These are phyloP conservation scores for Bungarus multicinctus DNA, from an alignment of 2,113 vertebrate species.

Conservation along the genomic window DNA sequence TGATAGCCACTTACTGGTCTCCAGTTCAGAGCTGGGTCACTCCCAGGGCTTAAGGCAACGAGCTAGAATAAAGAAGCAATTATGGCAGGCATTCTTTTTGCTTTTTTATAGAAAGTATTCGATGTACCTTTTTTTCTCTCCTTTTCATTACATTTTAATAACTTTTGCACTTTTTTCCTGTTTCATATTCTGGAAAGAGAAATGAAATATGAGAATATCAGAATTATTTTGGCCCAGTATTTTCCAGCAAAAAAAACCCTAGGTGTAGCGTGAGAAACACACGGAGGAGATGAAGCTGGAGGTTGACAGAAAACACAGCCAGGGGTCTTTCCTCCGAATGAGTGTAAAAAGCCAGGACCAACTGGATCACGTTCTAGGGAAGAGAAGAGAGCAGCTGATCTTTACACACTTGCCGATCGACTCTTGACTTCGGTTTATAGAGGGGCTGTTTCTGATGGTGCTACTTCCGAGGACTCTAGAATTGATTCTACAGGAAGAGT, in stretches of 20 bases:
- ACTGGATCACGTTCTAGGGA: neutral
- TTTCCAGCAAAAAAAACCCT: neutral
- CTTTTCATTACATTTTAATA: neutral
- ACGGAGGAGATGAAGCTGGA: neutral
- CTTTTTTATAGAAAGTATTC: neutral
- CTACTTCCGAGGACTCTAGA: neutral
- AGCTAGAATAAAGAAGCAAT: neutral
- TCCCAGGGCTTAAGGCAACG: neutral
- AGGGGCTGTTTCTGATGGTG: no score
- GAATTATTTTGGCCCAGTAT: neutral
- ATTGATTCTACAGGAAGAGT: neutral
- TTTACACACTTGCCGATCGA: neutral
- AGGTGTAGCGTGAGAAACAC: neutral
- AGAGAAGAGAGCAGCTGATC: neutral
- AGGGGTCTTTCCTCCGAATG: neutral
- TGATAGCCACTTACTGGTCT: neutral
- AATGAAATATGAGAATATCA: neutral
- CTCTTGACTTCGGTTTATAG: neutral
- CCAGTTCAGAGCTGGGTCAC: neutral
- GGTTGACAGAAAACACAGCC: neutral
- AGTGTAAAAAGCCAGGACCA: no score
- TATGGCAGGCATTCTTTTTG: neutral
- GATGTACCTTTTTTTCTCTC: neutral
- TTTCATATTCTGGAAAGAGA: neutral
- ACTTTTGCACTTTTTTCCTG: neutral